phyloP scores from a whole-genome alignment of 2,797 vertebrate genomes.

The Scolopax rusticola region DNA sequence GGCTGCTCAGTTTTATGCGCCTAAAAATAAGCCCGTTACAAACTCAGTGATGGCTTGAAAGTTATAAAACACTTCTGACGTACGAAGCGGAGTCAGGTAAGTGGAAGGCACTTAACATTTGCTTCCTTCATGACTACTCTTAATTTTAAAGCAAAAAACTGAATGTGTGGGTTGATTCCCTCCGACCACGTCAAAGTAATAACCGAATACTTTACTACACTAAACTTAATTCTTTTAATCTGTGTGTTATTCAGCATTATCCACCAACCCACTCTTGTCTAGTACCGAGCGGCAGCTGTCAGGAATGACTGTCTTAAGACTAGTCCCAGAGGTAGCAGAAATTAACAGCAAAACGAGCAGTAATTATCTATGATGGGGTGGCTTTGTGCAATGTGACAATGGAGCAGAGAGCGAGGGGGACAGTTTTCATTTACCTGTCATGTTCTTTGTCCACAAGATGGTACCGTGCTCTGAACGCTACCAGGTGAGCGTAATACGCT shows the following conservation, averaged over 20 bases:
- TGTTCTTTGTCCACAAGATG: conserved; percentile 99
- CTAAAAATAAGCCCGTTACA: conserved; percentile 4
- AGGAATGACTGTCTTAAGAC: neutral
- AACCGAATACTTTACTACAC: neutral
- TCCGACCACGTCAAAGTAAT: neutral
- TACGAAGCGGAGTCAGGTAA: neutral
- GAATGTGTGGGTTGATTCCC: fast-evolving
- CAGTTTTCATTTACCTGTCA: conserved; percentile 88
- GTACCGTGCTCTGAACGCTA: conserved; percentile 97
- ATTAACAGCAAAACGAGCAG: neutral
- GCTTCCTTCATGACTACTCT: neutral
- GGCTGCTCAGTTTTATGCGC: neutral
- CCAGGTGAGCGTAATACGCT: conserved; percentile 97
- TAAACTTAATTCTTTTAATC: neutral
- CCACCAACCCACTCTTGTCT: neutral
- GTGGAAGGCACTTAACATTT: neutral
- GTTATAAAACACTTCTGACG: neutral
- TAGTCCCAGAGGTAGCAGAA: neutral
- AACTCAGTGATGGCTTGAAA: neutral
- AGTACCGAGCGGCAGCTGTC: neutral
- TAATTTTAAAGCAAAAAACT: neutral
- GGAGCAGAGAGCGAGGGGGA: neutral
- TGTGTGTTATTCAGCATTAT: neutral
- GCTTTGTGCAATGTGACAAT: neutral
- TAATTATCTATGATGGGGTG: fast-evolving